Conservation (phyloP, 1,140 invertebrate species). For the Lerema accius region DNA sequence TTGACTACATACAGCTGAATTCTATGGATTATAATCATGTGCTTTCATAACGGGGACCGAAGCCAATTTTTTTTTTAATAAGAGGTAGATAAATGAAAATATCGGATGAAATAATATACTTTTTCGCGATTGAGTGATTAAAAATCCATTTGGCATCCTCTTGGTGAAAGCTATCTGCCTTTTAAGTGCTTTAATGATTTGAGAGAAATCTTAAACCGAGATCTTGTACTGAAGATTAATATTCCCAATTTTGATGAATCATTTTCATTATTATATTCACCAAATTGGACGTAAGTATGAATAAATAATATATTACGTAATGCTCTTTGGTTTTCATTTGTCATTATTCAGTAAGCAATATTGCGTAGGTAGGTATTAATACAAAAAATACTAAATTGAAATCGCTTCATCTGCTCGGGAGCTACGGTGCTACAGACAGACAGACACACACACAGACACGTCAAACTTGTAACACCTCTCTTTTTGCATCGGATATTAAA, state of each 20-base stretch:
- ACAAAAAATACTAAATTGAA: too few species aligned
- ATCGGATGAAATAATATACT: slow-evolving; percentile 13
- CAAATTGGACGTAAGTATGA: slow-evolving; percentile 26
- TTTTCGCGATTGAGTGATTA: slow-evolving; percentile 39
- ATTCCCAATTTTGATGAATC: slow-evolving; percentile 40
- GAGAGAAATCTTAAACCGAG: slow-evolving; percentile 39
- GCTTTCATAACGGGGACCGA: background rate
- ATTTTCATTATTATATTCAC: slow-evolving; percentile 51
- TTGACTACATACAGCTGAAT: too few species aligned
- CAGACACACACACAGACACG: too few species aligned
- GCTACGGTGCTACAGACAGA: too few species aligned
- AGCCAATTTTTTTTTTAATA: background rate
- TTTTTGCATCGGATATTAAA: too few species aligned
- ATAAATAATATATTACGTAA: slow-evolving; percentile 30
- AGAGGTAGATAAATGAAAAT: background rate
- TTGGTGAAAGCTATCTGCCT: slow-evolving; percentile 56
- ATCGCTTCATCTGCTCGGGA: too few species aligned
- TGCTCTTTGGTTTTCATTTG: background rate
- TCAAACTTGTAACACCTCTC: too few species aligned
- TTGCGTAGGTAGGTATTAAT: too few species aligned
- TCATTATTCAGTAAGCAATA: background rate
- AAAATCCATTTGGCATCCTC: slow-evolving; percentile 58
- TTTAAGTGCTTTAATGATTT: slow-evolving; percentile 68
- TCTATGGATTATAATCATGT: background rate
- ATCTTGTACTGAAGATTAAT: slow-evolving; percentile 26